phyloP scores from a whole-genome alignment of 1,140 invertebrate genomes.

The Diorhabda elongata region DNA sequence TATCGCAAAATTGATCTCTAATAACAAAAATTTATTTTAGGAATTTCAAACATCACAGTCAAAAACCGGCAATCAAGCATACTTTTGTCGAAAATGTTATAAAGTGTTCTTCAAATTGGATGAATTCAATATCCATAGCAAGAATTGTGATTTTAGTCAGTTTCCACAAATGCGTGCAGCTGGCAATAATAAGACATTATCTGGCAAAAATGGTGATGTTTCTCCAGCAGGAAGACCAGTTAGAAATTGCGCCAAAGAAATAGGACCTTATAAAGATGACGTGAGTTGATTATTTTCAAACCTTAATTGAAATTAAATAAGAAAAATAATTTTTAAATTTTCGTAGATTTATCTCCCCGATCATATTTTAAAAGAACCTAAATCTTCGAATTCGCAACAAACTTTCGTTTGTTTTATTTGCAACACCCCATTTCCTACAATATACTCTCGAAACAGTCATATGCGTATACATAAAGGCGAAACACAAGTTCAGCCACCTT shows the following conservation, averaged over 20 bases:
- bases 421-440: slow-evolving; percentile 41
- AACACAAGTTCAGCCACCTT: slow-evolving; percentile 8
- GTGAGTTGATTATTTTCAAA: slow-evolving; percentile 1
- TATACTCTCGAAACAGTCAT: slow-evolving; percentile 45
- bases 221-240: slow-evolving; percentile 36
- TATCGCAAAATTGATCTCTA: background rate
- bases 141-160: slow-evolving; percentile 37
- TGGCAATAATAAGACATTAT: slow-evolving; percentile 5
- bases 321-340: background rate
- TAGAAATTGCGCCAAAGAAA: slow-evolving; percentile 39
- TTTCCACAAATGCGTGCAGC: slow-evolving; percentile 14
- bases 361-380: slow-evolving; percentile 19
- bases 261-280: slow-evolving; percentile 37
- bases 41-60: slow-evolving; percentile 25
- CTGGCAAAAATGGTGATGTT: slow-evolving; percentile 29
- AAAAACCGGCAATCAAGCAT: slow-evolving; percentile 41
- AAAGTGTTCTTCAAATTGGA: slow-evolving; percentile 45
- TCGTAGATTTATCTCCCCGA: slow-evolving; percentile 22
- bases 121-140: slow-evolving; percentile 44
- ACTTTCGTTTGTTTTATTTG: slow-evolving; percentile 43
- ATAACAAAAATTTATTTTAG: slow-evolving; percentile 7
- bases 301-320: too few species aligned
- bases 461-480: slow-evolving; percentile 44
- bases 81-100: slow-evolving; percentile 46
- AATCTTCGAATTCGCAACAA: slow-evolving; percentile 20